These are phyloP conservation scores for Lepidurus packardi DNA, from an alignment of 1,140 invertebrate genomes.

Conservation along the genomic window DNA sequence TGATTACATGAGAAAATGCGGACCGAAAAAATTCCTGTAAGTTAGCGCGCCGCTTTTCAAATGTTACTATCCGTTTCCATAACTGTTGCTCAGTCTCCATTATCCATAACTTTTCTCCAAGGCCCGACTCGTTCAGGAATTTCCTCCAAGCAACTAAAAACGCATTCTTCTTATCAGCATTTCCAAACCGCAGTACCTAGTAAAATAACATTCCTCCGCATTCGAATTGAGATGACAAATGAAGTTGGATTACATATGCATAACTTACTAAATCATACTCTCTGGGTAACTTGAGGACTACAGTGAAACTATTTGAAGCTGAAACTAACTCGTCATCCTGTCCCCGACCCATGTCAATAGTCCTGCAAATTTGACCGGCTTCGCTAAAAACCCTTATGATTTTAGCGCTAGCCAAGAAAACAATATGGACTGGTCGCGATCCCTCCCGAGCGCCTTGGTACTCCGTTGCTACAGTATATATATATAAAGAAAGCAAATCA, in stretches of 20 bases:
- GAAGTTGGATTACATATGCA: not conserved
- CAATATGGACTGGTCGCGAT: constrained; percentile 46
- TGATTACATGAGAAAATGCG: constrained; percentile 50
- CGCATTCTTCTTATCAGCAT: constrained; percentile 39
- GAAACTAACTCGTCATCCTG: constrained; percentile 38
- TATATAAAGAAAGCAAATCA: constrained; percentile 23
- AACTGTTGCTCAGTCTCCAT: constrained; percentile 39
- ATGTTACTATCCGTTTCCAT: constrained; percentile 46
- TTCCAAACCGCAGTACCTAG: constrained; percentile 46
- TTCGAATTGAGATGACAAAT: not conserved
- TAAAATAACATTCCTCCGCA: not conserved
- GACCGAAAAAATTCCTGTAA: constrained; percentile 52
- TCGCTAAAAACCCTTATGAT: constrained; percentile 42
- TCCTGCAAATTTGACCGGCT: constrained; percentile 43
- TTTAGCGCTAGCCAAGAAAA: constrained; percentile 41
- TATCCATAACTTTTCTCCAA: constrained; percentile 36
- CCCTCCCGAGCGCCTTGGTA: constrained; percentile 45
- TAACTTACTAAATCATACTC: constrained; percentile 54
- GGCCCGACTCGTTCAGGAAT: constrained; percentile 41
- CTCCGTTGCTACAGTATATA: constrained; percentile 47
- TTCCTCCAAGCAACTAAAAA: constrained; percentile 42
- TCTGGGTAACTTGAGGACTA: constrained; percentile 52
- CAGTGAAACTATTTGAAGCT: constrained; percentile 47
- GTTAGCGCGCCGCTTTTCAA: constrained; percentile 46
- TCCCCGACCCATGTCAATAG: constrained; percentile 41